Evolutionary conservation across 64 coral and sea anemone genomes (phyloP).

Genomic region (Dendrophyllia cribrosa): DNA sequence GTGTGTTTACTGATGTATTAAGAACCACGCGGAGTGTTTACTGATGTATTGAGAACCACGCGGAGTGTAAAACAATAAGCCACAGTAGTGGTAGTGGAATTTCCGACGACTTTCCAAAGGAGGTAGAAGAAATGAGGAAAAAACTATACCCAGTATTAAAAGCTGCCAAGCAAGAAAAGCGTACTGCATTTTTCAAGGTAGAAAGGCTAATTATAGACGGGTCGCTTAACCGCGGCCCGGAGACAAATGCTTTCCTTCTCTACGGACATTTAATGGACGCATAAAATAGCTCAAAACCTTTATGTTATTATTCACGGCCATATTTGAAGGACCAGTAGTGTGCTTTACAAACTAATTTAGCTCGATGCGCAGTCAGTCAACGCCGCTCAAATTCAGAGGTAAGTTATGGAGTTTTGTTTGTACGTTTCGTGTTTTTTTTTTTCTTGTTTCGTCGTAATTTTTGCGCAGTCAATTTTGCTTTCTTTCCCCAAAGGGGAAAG

Average conservation of each 20-base stretch:
- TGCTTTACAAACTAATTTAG: background rate
- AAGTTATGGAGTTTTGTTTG: no score
- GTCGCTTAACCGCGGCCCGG: background rate
- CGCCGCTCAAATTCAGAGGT: background rate
- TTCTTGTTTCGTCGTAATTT: background rate
- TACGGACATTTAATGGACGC: conserved; percentile 10
- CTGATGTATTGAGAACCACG: no score
- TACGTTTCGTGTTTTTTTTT: conserved; percentile 1
- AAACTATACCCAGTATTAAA: background rate
- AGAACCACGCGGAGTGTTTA: no score
- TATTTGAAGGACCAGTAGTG: background rate
- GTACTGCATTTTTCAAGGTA: conserved; percentile 18
- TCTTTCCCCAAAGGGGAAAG: background rate
- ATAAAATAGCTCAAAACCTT: background rate
- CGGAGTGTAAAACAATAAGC: no score
- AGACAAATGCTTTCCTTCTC: conserved; percentile 7
- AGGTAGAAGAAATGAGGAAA: conserved; percentile 8
- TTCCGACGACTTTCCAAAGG: conserved; percentile 23
- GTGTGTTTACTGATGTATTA: no score
- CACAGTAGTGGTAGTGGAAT: no score
- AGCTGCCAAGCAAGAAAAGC: conserved; percentile 3
- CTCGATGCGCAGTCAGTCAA: background rate
- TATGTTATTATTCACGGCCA: background rate
- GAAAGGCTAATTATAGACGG: conserved; percentile 11
- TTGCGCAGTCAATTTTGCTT: conserved; percentile 2